These are phyloP conservation scores for Pagetopsis macropterus DNA, from an alignment of 2,797 vertebrate species.

Conservation along the genomic window DNA sequence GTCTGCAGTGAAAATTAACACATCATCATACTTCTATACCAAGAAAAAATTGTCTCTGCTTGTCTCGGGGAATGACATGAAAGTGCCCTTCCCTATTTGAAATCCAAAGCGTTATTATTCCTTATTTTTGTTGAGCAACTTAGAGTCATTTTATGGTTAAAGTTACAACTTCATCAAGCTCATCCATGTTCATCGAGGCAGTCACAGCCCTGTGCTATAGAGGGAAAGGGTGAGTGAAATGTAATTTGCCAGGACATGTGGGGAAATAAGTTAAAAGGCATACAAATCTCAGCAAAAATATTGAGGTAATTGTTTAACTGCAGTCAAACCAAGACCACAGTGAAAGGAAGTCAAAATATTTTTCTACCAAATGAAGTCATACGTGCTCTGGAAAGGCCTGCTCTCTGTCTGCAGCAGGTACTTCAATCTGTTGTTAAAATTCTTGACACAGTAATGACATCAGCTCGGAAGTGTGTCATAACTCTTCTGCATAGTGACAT, in stretches of 20 bases:
- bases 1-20: slow-evolving; percentile 25
- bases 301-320: slow-evolving; percentile 14
- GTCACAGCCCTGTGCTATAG: neutral
- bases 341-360: slow-evolving; percentile 45
- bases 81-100: slow-evolving; percentile 37
- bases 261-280: slow-evolving; percentile 29
- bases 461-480: slow-evolving; percentile 47
- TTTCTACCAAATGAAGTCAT: slow-evolving; percentile 53
- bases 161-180: slow-evolving; percentile 19
- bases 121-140: slow-evolving; percentile 20
- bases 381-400: slow-evolving; percentile 18
- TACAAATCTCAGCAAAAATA: slow-evolving; percentile 16
- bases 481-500: slow-evolving; percentile 55
- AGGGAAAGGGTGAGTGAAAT: slow-evolving; percentile 12
- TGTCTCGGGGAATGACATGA: slow-evolving; percentile 35
- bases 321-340: slow-evolving; percentile 13
- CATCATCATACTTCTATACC: slow-evolving; percentile 46
- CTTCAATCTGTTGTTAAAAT: slow-evolving; percentile 56
- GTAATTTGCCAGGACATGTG: slow-evolving; percentile 27
- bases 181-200: slow-evolving; percentile 22
- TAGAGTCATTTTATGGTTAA: slow-evolving; percentile 34
- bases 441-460: slow-evolving; percentile 58
- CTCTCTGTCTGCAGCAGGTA: slow-evolving; percentile 52
- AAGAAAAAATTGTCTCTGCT: slow-evolving; percentile 49
- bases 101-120: slow-evolving; percentile 32